A percentile compares a stretch with the other conserved stretches of the same genome.
Evolutionary conservation across 2,888 invertebrate genomes (phyloP).

Genomic region (Antheraea assamensis): DNA sequence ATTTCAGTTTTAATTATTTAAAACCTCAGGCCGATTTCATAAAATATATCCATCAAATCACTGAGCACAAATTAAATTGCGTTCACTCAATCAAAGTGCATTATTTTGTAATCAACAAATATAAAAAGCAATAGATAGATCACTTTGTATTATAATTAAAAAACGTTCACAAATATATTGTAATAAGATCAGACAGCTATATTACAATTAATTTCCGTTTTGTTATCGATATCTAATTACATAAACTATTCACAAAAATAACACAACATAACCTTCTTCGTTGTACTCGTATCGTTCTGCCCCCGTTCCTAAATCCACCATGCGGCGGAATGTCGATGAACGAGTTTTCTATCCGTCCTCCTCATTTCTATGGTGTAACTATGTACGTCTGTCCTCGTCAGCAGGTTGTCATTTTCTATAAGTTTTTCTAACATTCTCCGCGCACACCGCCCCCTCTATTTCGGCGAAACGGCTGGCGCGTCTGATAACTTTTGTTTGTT

Average conservation of each 20-base stretch:
- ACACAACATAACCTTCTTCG: conserved; percentile 77
- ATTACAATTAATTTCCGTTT: conserved; percentile 53
- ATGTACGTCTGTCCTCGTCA: conserved; percentile 69
- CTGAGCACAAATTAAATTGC: not conserved
- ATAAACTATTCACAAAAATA: conserved; percentile 71
- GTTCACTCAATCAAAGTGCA: not conserved
- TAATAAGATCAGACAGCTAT: conserved; percentile 17
- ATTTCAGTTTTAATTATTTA: not conserved
- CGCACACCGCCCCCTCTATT: conserved; percentile 71
- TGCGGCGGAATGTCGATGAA: conserved; percentile 79
- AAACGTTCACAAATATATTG: conserved; percentile 6
- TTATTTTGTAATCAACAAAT: conserved; percentile 12
- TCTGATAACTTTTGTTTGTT: conserved; percentile 75
- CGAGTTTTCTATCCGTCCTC: conserved; percentile 77
- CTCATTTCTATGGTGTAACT: conserved; percentile 65
- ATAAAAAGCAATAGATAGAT: conserved; percentile 8
- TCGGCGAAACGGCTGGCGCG: conserved; percentile 70
- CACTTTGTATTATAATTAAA: not conserved
- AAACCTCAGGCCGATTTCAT: not conserved
- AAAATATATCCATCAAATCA: not conserved
- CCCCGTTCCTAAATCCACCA: conserved; percentile 82
- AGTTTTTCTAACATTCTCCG: conserved; percentile 81
- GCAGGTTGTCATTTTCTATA: conserved; percentile 81
- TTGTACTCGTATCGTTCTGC: conserved; percentile 79
- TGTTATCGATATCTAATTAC: conserved; percentile 58